A percentile compares a stretch with the other conserved stretches of the same genome.
Evolutionary conservation across 1,140 invertebrate genomes (phyloP).

Genomic region (Hirudo medicinalis): DNA sequence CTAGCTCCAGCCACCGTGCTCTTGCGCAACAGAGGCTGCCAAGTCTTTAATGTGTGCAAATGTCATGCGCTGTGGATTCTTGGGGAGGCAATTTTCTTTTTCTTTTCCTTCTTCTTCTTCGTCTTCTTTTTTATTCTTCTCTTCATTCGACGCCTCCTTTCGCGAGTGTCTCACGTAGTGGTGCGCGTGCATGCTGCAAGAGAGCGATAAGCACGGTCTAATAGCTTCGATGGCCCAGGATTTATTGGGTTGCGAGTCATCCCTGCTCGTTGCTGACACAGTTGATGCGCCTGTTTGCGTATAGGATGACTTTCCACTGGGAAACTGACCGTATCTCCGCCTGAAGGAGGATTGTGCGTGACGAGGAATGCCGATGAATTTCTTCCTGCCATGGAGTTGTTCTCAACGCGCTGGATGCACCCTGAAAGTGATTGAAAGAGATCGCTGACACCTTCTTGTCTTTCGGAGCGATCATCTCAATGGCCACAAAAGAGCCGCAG

Average conservation of each 20-base stretch:
- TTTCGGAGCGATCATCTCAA: no score
- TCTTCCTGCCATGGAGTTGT: no score
- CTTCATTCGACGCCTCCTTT: neutral
- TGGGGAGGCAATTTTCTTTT: neutral
- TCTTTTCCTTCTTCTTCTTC: neutral
- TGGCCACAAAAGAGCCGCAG: no score
- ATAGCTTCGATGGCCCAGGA: conserved; percentile 13
- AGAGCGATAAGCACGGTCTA: conserved; percentile 6
- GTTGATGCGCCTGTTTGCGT: no score
- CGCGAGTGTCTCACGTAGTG: neutral
- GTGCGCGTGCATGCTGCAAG: conserved; percentile 8
- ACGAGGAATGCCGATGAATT: no score
- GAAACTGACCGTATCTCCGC: no score
- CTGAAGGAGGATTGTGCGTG: no score
- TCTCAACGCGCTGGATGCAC: no score
- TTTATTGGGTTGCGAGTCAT: conserved; percentile 6
- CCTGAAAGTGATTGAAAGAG: neutral
- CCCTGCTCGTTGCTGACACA: no score
- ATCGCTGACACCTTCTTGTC: neutral
- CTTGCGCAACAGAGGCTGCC: neutral
- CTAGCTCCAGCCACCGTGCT: neutral
- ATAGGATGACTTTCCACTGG: no score
- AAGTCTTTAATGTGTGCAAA: neutral
- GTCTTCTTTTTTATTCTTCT: neutral
- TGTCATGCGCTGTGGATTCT: neutral